Evolutionary conservation across 2,797 vertebrate species (phyloP).

Genomic region (Champsocephalus esox): DNA sequence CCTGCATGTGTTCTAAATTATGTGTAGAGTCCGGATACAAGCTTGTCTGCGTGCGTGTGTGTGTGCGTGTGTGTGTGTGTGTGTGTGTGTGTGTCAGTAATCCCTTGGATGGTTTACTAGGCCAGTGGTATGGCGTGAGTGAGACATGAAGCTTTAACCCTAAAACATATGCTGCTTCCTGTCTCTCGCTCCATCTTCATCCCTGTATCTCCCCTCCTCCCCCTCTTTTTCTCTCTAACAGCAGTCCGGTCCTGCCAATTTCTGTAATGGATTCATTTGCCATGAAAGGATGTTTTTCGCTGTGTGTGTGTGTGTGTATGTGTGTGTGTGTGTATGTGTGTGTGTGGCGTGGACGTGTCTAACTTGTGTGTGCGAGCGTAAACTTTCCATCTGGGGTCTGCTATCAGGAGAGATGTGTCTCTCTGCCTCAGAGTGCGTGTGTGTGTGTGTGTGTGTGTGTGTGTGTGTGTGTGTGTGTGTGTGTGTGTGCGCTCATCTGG

Average conservation of each 20-base stretch:
- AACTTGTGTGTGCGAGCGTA: conserved; percentile 70
- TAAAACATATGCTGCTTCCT: conserved; percentile 70
- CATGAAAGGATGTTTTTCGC: conserved; percentile 55
- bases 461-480: conserved; percentile 40
- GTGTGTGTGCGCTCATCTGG: conserved; percentile 68
- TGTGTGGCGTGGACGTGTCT: conserved; percentile 30
- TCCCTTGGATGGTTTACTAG: conserved; percentile 69
- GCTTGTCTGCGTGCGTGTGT: conserved; percentile 30
- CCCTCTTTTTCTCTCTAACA: conserved; percentile 28
- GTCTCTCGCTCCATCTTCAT: conserved; percentile 14
- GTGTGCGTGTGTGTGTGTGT: conserved; percentile 20
- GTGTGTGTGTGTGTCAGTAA: conserved; percentile 46
- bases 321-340: conserved; percentile 47
- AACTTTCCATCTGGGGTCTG: conserved; percentile 78
- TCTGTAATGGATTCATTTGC: conserved; percentile 71
- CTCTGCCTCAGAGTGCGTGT: conserved; percentile 30
- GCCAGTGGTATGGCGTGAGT: conserved; percentile 71
- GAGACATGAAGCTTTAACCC: conserved; percentile 75
- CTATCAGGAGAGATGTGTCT: conserved; percentile 71
- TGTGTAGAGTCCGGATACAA: conserved; percentile 49
- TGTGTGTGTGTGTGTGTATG: conserved; percentile 46
- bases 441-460: conserved; percentile 45
- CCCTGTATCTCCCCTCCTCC: neutral
- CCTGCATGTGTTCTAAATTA: conserved; percentile 71
- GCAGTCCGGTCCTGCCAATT: conserved; percentile 61